These are phyloP conservation scores for Manis javanica DNA, from an alignment of 2,797 vertebrate genomes.

Conservation along the genomic window DNA sequence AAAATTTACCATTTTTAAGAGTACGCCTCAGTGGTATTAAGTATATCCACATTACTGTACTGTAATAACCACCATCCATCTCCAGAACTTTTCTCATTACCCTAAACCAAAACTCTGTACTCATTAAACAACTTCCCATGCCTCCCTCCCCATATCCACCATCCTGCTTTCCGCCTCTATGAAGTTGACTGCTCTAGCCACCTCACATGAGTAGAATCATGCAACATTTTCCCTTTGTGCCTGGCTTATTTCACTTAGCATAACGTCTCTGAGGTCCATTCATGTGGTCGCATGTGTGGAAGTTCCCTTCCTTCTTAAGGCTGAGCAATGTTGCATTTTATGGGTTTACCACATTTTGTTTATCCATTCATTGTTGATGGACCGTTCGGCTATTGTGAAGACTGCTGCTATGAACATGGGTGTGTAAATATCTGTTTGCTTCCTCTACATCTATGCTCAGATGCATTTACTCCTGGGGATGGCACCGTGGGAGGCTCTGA, in stretches of 20 bases:
- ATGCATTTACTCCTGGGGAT: background rate
- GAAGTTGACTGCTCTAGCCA: background rate
- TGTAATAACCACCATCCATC: background rate
- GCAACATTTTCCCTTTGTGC: background rate
- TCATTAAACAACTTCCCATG: background rate
- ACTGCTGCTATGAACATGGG: background rate
- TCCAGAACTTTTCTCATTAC: background rate
- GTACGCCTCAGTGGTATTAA: background rate
- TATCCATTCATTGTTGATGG: background rate
- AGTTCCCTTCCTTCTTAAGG: background rate
- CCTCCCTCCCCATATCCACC: too few species aligned
- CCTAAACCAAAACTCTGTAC: background rate
- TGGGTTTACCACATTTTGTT: background rate
- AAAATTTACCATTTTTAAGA: background rate
- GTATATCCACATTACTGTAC: background rate
- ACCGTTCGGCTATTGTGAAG: background rate
- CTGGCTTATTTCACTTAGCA: background rate
- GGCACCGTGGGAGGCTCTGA: background rate
- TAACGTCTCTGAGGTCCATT: background rate
- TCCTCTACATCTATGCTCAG: slow-evolving; percentile 53
- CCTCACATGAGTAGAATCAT: background rate
- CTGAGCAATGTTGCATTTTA: background rate
- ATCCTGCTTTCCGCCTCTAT: background rate
- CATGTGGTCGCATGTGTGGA: background rate
- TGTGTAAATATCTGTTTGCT: background rate